Conservation (phyloP, 2,888 invertebrate genomes). For the Chydorus sphaericus region DNA sequence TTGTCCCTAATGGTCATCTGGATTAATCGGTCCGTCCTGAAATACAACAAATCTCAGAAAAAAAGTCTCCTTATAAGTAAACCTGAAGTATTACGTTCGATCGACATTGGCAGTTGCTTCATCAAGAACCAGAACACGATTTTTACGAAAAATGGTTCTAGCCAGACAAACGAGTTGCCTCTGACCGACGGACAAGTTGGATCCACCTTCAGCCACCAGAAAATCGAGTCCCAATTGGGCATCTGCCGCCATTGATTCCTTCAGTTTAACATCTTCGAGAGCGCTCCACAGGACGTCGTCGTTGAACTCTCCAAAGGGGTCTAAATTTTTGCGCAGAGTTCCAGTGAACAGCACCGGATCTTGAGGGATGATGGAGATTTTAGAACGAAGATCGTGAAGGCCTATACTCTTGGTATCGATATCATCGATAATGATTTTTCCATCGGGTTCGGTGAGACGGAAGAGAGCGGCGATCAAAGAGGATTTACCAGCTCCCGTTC, state of each 20-base stretch:
- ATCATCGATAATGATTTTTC: constrained; percentile 65
- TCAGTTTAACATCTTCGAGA: constrained; percentile 12
- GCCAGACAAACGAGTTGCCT: constrained; percentile 79
- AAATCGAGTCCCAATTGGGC: constrained; percentile 25
- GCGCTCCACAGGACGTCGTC: constrained; percentile 20
- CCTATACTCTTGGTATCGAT: constrained; percentile 51
- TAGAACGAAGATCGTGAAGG: constrained; percentile 34
- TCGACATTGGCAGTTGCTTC: constrained; percentile 93
- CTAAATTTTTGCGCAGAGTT: constrained; percentile 28
- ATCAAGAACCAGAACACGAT: constrained; percentile 70
- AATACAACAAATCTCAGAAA: not conserved
- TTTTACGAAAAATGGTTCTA: constrained; percentile 67
- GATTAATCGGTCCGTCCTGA: constrained; percentile 65
- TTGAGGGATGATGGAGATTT: constrained; percentile 35
- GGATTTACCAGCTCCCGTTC: constrained; percentile 73
- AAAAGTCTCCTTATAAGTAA: not conserved
- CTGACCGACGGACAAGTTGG: constrained; percentile 79
- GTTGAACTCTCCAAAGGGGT: constrained; percentile 27
- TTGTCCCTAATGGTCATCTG: constrained; percentile 66
- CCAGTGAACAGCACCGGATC: constrained; percentile 30
- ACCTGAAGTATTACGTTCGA: constrained; percentile 41
- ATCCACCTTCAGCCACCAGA: constrained; percentile 45
- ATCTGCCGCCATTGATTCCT: constrained; percentile 23
- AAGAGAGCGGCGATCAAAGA: constrained; percentile 63
- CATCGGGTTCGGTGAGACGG: constrained; percentile 62